Percentiles rank a stretch among this genome's conserved stretches.
Evolutionary conservation across 2,888 invertebrate genomes (phyloP).

Genomic region (Carcina quercana): DNA sequence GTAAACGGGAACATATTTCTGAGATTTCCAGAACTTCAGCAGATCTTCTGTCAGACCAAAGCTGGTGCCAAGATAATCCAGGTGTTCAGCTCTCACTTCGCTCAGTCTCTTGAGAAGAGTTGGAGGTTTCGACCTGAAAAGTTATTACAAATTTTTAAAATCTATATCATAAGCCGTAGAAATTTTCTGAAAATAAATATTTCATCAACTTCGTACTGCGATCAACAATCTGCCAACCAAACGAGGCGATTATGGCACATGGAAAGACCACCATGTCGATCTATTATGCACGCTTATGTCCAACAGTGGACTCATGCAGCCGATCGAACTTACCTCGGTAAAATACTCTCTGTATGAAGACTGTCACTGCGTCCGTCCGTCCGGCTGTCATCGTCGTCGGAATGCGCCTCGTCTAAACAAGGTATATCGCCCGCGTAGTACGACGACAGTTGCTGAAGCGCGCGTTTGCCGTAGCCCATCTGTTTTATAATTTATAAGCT

Average conservation of each 20-base stretch:
- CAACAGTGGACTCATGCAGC: not conserved
- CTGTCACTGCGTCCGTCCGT: slow-evolving; percentile 26
- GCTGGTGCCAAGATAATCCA: slow-evolving; percentile 96
- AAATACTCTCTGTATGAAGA: slow-evolving; percentile 55
- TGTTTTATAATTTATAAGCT: slow-evolving; percentile 50
- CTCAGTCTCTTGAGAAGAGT: slow-evolving; percentile 90
- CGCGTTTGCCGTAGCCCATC: slow-evolving; percentile 98
- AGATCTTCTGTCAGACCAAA: slow-evolving; percentile 92
- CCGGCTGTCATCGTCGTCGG: slow-evolving; percentile 65
- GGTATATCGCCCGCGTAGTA: slow-evolving; percentile 92
- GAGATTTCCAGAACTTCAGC: slow-evolving; percentile 93
- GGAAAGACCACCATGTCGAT: too few relatives aligned
- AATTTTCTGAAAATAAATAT: too few relatives aligned
- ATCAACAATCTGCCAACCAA: too few relatives aligned
- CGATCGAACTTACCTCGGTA: slow-evolving; percentile 78
- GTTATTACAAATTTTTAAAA: too few relatives aligned
- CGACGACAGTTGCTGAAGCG: slow-evolving; percentile 86
- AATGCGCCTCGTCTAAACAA: slow-evolving; percentile 75
- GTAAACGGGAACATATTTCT: slow-evolving; percentile 91
- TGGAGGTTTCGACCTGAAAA: slow-evolving; percentile 82
- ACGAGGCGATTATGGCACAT: too few relatives aligned
- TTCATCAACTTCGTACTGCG: too few relatives aligned
- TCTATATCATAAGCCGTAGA: too few relatives aligned
- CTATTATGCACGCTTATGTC: not conserved
- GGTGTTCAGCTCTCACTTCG: slow-evolving; percentile 87